Conservation (phyloP, 2,113 vertebrate genomes). For the Arenaria interpres region DNA sequence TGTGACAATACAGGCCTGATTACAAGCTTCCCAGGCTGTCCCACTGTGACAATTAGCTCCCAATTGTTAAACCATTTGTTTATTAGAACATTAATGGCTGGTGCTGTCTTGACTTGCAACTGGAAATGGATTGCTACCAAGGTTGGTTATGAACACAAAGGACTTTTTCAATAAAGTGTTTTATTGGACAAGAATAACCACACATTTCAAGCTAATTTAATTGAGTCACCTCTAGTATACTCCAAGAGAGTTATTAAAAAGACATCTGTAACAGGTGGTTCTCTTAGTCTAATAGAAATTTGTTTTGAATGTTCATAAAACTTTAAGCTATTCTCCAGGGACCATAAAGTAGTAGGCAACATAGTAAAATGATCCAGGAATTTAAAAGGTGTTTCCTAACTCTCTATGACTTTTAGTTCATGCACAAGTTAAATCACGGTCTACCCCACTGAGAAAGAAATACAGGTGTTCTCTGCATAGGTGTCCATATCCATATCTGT, state of each 20-base stretch:
- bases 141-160: constrained; percentile 47
- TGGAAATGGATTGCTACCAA: constrained; percentile 60
- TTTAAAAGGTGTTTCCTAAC: constrained; percentile 17
- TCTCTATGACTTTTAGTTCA: background rate
- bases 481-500: background rate
- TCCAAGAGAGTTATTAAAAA: constrained; percentile 48
- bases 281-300: constrained; percentile 29
- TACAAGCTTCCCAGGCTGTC: constrained; percentile 65
- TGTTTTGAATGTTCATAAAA: constrained; percentile 35
- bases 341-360: background rate
- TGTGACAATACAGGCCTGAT: constrained; percentile 74
- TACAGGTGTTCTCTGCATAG: background rate
- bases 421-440: background rate
- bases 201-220: constrained; percentile 60
- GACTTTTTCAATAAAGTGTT: constrained; percentile 35
- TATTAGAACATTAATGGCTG: constrained; percentile 67
- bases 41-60: constrained; percentile 79
- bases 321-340: constrained; percentile 42
- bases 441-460: background rate
- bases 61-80: constrained; percentile 76
- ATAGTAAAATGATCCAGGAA: constrained; percentile 30
- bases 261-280: constrained; percentile 33
- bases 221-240: constrained; percentile 35
- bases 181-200: constrained; percentile 61
- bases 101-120: constrained; percentile 65